Evolutionary conservation across 2,797 vertebrate genomes (phyloP).

Genomic region (Ceryle rudis): DNA sequence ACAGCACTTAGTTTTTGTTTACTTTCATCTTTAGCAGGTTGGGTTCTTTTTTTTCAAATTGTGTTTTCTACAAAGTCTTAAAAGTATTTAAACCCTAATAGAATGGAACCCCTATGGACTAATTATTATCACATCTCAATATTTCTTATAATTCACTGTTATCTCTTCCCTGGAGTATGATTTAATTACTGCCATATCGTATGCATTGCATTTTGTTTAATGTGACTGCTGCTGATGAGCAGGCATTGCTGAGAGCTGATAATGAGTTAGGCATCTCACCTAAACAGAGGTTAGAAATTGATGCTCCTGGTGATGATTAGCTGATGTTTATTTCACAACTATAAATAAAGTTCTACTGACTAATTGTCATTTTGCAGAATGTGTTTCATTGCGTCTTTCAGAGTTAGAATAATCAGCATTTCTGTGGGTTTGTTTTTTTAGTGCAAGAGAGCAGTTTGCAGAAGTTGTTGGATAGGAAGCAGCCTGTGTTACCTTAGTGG

Average conservation of each 20-base stretch:
- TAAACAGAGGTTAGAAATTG: slow-evolving; percentile 43
- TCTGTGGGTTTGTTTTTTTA: not conserved
- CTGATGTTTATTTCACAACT: slow-evolving; percentile 30
- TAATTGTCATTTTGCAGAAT: slow-evolving; percentile 24
- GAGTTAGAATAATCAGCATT: slow-evolving; percentile 20
- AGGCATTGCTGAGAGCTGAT: slow-evolving; percentile 37
- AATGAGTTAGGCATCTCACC: slow-evolving; percentile 54
- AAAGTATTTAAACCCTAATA: slow-evolving; percentile 42
- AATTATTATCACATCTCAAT: slow-evolving; percentile 57
- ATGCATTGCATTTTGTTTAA: slow-evolving; percentile 62
- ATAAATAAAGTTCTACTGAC: slow-evolving; percentile 27
- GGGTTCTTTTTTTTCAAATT: not conserved
- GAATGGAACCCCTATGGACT: slow-evolving; percentile 26
- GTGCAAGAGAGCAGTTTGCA: not conserved
- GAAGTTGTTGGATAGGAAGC: not conserved
- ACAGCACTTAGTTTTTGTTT: slow-evolving; percentile 22
- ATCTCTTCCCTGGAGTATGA: slow-evolving; percentile 55
- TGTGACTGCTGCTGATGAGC: slow-evolving; percentile 35
- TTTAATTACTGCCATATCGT: slow-evolving; percentile 64
- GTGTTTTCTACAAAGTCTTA: slow-evolving; percentile 30
- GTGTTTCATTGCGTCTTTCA: not conserved
- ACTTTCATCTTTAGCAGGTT: slow-evolving; percentile 10
- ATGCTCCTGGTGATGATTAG: slow-evolving; percentile 37
- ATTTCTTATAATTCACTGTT: slow-evolving; percentile 60
- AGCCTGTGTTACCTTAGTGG: not conserved